Evolutionary conservation across 2,113 vertebrate genomes (phyloP).

Genomic region (Numenius arquata): DNA sequence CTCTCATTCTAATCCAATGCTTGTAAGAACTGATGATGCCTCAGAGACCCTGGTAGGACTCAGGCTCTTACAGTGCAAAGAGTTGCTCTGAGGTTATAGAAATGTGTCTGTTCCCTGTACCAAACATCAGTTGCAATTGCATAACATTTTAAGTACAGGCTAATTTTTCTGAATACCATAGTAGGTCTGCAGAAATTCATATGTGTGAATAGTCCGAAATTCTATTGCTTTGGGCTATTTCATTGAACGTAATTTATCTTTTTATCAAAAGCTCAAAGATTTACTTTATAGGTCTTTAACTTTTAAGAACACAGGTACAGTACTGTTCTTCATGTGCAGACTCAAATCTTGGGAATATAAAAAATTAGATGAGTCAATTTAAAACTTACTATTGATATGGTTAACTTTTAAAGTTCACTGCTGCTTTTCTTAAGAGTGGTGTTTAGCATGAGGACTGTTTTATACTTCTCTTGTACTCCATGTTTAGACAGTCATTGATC

Average conservation of each 20-base stretch:
- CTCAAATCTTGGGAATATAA: background rate
- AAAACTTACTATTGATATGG: background rate
- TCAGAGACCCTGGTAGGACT: background rate
- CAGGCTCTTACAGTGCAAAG: background rate
- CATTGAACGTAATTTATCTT: background rate
- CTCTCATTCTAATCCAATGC: background rate
- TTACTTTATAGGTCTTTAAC: background rate
- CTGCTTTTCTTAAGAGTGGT: background rate
- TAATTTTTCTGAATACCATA: background rate
- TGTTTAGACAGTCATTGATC: background rate
- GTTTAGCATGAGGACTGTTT: background rate
- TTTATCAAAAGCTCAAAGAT: background rate
- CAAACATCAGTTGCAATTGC: background rate
- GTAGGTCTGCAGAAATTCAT: background rate
- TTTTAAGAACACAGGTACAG: background rate
- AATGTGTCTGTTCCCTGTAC: background rate
- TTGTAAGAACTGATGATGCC: background rate
- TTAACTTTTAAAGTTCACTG: background rate
- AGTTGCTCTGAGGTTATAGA: background rate
- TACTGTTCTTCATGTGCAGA: background rate
- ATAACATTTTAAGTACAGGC: background rate
- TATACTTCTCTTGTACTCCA: background rate
- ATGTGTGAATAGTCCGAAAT: background rate
- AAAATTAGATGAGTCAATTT: background rate
- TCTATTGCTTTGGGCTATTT: background rate